Evolutionary conservation across 1,140 invertebrate species (phyloP).

Genomic region (Lepidurus arcticus): DNA sequence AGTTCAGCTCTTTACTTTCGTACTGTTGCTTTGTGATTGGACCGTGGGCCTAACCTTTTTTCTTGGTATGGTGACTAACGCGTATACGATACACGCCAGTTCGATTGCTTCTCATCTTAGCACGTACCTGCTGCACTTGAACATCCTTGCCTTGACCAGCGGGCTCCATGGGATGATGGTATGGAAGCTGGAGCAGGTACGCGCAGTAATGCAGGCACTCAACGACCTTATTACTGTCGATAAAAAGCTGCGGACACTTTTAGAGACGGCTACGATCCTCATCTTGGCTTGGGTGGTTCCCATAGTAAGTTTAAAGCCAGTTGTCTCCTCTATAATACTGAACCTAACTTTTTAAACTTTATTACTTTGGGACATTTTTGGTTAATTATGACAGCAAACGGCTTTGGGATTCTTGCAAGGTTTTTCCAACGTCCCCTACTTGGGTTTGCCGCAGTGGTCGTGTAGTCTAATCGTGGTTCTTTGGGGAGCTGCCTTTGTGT

Average conservation of each 20-base stretch:
- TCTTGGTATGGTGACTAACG: neutral
- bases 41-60: neutral
- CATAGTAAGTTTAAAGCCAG: neutral
- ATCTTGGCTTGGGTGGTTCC: neutral
- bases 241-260: neutral
- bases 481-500: neutral
- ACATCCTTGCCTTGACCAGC: neutral
- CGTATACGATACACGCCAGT: neutral
- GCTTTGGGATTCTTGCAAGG: no score
- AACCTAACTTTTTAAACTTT: no score
- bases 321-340: neutral
- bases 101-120: neutral
- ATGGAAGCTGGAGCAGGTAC: neutral
- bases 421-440: neutral
- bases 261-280: neutral
- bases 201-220: neutral
- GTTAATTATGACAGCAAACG: no score
- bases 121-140: neutral
- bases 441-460: neutral
- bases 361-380: no score
- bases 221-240: neutral
- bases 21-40: neutral
- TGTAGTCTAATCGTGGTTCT: neutral
- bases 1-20: neutral
- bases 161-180: neutral